Evolutionary conservation across 2,888 invertebrate species (phyloP).

Genomic region (Eupithecia insigniata): DNA sequence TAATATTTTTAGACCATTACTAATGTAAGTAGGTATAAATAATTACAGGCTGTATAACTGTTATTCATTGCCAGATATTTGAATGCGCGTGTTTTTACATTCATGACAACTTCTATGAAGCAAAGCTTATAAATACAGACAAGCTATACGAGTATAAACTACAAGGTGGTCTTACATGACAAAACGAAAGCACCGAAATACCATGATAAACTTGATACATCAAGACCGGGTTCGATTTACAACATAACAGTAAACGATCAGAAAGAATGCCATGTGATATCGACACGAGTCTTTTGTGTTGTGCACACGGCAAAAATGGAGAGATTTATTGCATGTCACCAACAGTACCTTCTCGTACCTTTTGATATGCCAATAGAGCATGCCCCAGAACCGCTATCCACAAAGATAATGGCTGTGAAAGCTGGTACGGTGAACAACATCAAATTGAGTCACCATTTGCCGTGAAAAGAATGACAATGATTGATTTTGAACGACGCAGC

Average conservation of each 20-base stretch:
- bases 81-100: conserved; percentile 3
- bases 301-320: conserved; percentile 59
- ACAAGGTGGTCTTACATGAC: conserved; percentile 24
- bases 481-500: conserved; percentile 56
- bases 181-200: conserved; percentile 40
- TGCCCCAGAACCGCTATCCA: conserved; percentile 53
- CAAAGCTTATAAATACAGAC: not conserved
- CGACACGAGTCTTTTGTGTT: conserved; percentile 50
- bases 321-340: conserved; percentile 68
- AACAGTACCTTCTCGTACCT: conserved; percentile 48
- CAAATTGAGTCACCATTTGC: conserved; percentile 51
- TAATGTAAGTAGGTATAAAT: conserved; percentile 41
- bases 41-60: conserved; percentile 10
- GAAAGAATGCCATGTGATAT: conserved; percentile 52
- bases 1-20: conserved; percentile 71
- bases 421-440: conserved; percentile 51
- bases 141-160: not conserved
- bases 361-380: conserved; percentile 55
- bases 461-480: conserved; percentile 60
- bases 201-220: conserved; percentile 52
- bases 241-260: conserved; percentile 50
- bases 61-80: conserved; percentile 12
- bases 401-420: conserved; percentile 68
- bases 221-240: conserved; percentile 54
- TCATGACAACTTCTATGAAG: not conserved